Conservation (phyloP, 1,140 invertebrate genomes). For the Hyphantria cunea region DNA sequence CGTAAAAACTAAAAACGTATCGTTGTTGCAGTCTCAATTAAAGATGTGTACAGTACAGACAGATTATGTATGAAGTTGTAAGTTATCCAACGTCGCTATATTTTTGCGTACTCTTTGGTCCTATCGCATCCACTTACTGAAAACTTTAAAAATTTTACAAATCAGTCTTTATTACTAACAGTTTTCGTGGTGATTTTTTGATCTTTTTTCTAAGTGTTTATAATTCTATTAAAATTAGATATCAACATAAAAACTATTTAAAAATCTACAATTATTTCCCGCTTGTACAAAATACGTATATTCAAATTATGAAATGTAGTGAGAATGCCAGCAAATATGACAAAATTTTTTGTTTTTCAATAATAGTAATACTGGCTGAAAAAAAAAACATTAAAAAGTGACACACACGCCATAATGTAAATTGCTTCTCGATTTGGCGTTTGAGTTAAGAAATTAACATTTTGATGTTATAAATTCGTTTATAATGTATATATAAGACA, state of each 20-base stretch:
- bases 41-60: slow-evolving; percentile 8
- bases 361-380: slow-evolving; percentile 19
- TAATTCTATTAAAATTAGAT: too few relatives aligned
- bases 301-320: neutral
- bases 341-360: neutral
- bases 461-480: slow-evolving; percentile 68
- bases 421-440: slow-evolving; percentile 80
- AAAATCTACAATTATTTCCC: too few relatives aligned
- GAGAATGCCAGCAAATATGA: neutral
- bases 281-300: too few relatives aligned
- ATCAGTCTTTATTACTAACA: too few relatives aligned
- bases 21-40: slow-evolving; percentile 26
- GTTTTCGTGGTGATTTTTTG: too few relatives aligned
- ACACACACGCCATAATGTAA: slow-evolving; percentile 82
- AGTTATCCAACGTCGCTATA: too few relatives aligned
- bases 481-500: slow-evolving; percentile 64
- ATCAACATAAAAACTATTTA: too few relatives aligned
- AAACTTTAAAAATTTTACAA: too few relatives aligned
- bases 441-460: slow-evolving; percentile 75
- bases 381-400: slow-evolving; percentile 69
- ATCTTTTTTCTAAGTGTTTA: too few relatives aligned
- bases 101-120: too few relatives aligned
- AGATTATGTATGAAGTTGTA: neutral
- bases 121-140: too few relatives aligned
- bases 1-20: slow-evolving; percentile 30